Evolutionary conservation across 2,888 invertebrate species (phyloP).

Genomic region (Exocentrus adspersus): DNA sequence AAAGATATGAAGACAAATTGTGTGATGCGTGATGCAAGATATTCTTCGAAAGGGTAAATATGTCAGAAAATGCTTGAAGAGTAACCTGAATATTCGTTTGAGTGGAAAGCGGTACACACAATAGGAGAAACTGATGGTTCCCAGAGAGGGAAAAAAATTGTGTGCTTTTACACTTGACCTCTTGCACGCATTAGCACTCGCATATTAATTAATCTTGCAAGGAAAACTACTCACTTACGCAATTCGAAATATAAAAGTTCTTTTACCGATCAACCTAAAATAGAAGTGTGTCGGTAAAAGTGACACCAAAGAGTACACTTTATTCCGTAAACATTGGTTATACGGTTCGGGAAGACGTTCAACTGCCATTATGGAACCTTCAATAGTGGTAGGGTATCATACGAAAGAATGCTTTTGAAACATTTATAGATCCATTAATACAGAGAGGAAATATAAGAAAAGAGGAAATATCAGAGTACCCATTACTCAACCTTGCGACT

Average conservation of each 20-base stretch:
- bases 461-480: too few relatives aligned
- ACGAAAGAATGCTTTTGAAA: too few relatives aligned
- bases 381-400: too few relatives aligned
- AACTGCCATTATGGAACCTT: too few relatives aligned
- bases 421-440: too few relatives aligned
- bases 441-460: too few relatives aligned
- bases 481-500: too few relatives aligned
- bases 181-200: slow-evolving; percentile 12
- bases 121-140: not conserved
- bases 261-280: slow-evolving; percentile 12
- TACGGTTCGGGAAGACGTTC: not conserved
- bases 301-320: too few relatives aligned
- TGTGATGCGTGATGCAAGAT: not conserved
- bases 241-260: slow-evolving; percentile 6
- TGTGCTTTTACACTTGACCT: slow-evolving; percentile 11
- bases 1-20: not conserved
- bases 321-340: too few relatives aligned
- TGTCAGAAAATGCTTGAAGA: not conserved
- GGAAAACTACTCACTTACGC: slow-evolving; percentile 6
- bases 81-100: not conserved
- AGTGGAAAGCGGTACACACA: not conserved
- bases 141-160: not conserved
- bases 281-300: slow-evolving; percentile 20
- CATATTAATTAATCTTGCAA: slow-evolving; percentile 11
- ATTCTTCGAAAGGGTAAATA: not conserved